Evolutionary conservation across 2,888 invertebrate genomes (phyloP).

Genomic region (Drosophila diplacantha): DNA sequence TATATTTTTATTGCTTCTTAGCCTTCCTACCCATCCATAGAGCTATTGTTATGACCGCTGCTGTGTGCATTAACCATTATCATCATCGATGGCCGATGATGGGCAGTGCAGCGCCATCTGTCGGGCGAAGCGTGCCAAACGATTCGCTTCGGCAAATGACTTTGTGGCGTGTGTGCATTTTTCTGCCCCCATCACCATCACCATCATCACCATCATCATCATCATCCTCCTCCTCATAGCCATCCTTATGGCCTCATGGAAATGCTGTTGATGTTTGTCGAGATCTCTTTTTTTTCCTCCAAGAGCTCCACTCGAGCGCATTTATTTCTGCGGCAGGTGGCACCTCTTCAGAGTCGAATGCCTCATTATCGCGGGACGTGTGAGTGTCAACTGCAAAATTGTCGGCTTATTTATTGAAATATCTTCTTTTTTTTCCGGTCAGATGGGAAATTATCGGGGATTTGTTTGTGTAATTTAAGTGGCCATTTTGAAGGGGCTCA

Average conservation of each 20-base stretch:
- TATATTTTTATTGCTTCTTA: background rate
- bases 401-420: slow-evolving; percentile 14
- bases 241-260: slow-evolving; percentile 15
- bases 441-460: background rate
- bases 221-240: slow-evolving; percentile 8
- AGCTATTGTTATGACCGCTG: background rate
- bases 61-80: slow-evolving; percentile 2
- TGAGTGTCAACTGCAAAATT: slow-evolving; percentile 24
- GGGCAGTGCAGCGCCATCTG: slow-evolving; percentile 56
- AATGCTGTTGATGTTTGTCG: slow-evolving; percentile 27
- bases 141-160: slow-evolving; percentile 52
- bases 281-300: slow-evolving; percentile 31
- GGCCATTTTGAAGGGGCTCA: background rate
- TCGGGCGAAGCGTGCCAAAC: slow-evolving; percentile 42
- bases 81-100: slow-evolving; percentile 52
- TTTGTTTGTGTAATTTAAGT: slow-evolving; percentile 9
- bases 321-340: slow-evolving; percentile 48
- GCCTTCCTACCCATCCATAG: background rate
- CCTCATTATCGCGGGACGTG: slow-evolving; percentile 23
- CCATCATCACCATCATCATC: slow-evolving; percentile 8
- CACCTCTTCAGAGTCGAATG: slow-evolving; percentile 40
- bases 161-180: slow-evolving; percentile 51
- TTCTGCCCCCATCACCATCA: slow-evolving; percentile 8
- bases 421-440: slow-evolving; percentile 1
- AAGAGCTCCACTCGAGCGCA: slow-evolving; percentile 37